Evolutionary conservation across 2,888 invertebrate genomes (phyloP).

Genomic region (Fissipunctia ypsillon): DNA sequence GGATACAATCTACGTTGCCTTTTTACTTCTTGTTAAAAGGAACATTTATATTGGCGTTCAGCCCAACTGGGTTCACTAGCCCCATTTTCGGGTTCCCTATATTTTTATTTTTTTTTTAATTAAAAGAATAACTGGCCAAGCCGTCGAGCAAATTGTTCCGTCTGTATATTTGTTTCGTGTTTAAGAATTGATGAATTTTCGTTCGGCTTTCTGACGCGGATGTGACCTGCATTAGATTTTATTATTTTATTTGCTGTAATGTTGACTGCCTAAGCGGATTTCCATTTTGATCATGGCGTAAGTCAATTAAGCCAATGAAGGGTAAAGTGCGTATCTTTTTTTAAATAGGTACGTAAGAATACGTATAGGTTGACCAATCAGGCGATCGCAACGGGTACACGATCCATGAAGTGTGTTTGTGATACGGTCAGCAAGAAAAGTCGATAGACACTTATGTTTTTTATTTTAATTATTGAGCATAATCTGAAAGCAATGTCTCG

Average conservation of each 20-base stretch:
- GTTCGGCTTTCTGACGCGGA: neutral
- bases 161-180: neutral
- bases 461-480: no score
- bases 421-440: neutral
- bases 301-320: neutral
- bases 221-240: conserved; percentile 3
- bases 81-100: neutral
- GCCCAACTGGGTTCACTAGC: conserved; percentile 24
- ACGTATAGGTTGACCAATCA: neutral
- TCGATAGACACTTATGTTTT: neutral
- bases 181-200: conserved; percentile 16
- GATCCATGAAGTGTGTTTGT: neutral
- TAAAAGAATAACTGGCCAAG: conserved; percentile 34
- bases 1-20: conserved; percentile 14
- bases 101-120: conserved; percentile 46
- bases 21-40: conserved; percentile 30
- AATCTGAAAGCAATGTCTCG: neutral
- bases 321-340: neutral
- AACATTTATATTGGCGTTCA: conserved; percentile 43
- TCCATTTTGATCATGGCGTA: neutral
- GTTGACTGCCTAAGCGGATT: neutral
- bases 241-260: neutral
- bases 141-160: neutral
- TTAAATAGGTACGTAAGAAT: no score
- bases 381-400: neutral